These are phyloP conservation scores for Percopsis omiscomaycus DNA, from an alignment of 2,797 vertebrate genomes.

Conservation along the genomic window DNA sequence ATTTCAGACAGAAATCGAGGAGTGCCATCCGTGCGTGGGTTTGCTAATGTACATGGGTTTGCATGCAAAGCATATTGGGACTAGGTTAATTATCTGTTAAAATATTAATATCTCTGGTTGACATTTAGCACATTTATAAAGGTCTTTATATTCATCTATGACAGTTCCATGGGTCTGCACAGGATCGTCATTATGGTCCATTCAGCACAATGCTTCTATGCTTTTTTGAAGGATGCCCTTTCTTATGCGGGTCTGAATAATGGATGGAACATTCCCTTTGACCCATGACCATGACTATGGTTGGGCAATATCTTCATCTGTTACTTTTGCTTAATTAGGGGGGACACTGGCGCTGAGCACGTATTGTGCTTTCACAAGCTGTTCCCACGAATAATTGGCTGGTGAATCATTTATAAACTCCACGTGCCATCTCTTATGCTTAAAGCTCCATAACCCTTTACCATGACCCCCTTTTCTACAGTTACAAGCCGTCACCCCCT, in stretches of 20 bases:
- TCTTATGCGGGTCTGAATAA: slow-evolving; percentile 53
- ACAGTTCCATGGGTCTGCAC: too few relatives aligned
- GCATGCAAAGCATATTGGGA: background rate
- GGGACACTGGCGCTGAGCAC: slow-evolving; percentile 22
- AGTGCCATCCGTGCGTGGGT: background rate
- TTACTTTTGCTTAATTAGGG: slow-evolving; percentile 68
- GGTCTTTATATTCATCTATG: too few relatives aligned
- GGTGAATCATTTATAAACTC: slow-evolving; percentile 68
- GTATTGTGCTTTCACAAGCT: slow-evolving; percentile 49
- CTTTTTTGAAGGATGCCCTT: background rate
- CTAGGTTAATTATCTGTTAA: too few relatives aligned
- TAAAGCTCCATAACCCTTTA: slow-evolving; percentile 47
- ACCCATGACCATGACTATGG: slow-evolving; percentile 52
- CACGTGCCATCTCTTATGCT: slow-evolving; percentile 47
- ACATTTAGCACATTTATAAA: too few relatives aligned
- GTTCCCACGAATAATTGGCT: slow-evolving; percentile 46
- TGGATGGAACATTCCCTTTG: slow-evolving; percentile 61
- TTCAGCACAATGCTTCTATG: background rate
- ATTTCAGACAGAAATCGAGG: too few relatives aligned
- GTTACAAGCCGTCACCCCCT: background rate
- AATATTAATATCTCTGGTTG: too few relatives aligned
- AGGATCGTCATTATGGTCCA: too few relatives aligned
- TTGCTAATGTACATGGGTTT: background rate
- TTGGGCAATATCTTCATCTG: slow-evolving; percentile 60
- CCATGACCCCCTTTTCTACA: background rate